A percentile compares a stretch with the other conserved stretches of the same genome.
These are phyloP conservation scores for Propithecus deckenii DNA, from an alignment of 2,797 vertebrate genomes.

Conservation along the genomic window DNA sequence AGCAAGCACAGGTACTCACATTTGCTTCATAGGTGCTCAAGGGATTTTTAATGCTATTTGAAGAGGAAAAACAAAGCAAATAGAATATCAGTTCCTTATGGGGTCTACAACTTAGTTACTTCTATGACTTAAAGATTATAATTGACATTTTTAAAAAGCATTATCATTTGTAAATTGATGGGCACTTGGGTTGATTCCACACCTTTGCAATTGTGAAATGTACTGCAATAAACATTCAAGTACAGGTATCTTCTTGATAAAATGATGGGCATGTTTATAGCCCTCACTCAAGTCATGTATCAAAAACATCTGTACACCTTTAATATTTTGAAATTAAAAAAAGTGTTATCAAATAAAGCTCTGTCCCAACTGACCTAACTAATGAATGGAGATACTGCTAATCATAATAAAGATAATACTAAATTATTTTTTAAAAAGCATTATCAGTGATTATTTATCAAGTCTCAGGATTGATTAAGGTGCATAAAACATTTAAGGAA, in stretches of 20 bases:
- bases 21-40: neutral
- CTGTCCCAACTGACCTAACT: neutral
- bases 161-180: neutral
- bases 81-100: neutral
- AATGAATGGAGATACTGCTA: neutral
- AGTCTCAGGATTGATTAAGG: neutral
- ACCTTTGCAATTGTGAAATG: too few species aligned
- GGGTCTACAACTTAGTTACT: neutral
- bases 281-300: too few species aligned
- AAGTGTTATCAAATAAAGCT: neutral
- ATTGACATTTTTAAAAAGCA: neutral
- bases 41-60: neutral
- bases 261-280: too few species aligned
- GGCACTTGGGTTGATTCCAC: too few species aligned
- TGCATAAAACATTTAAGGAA: neutral
- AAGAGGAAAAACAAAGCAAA: neutral
- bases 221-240: too few species aligned
- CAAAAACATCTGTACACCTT: too few species aligned
- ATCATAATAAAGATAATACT: neutral
- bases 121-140: neutral
- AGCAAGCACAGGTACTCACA: conserved; percentile 84
- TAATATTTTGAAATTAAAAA: too few species aligned
- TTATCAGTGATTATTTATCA: neutral
- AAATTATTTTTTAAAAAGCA: neutral
- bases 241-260: too few species aligned